A percentile compares a stretch with the other conserved stretches of the same genome.
phyloP scores from a whole-genome alignment of 2,888 invertebrate species.

The Sinhomidia bicolor region DNA sequence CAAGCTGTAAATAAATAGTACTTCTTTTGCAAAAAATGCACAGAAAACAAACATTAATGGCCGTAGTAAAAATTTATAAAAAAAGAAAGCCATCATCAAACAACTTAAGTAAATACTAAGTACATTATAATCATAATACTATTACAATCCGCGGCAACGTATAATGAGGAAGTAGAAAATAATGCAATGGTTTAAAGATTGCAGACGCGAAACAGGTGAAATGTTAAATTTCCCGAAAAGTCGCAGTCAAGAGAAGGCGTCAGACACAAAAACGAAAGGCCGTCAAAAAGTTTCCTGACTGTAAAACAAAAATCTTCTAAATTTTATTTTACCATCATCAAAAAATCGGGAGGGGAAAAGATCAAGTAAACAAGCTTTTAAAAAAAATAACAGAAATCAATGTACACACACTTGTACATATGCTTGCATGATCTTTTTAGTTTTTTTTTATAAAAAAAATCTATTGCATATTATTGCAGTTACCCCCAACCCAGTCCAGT shows the following conservation, averaged over 20 bases:
- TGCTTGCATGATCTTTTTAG: not conserved
- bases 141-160: too few species aligned
- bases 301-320: not conserved
- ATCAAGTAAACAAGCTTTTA: slow-evolving; percentile 20
- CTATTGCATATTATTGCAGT: too few species aligned
- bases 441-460: too few species aligned
- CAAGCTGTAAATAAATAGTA: not conserved
- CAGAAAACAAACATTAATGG: slow-evolving; percentile 13
- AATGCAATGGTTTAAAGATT: not conserved
- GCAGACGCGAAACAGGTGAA: not conserved
- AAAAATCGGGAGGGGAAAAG: not conserved
- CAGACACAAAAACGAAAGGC: not conserved
- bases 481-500: slow-evolving; percentile 14
- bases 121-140: too few species aligned
- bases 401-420: slow-evolving; percentile 20
- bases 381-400: slow-evolving; percentile 29
- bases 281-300: not conserved
- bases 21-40: slow-evolving; percentile 3
- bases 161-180: too few species aligned
- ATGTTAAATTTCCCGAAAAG: not conserved
- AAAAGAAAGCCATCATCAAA: not conserved
- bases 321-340: not conserved
- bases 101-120: not conserved
- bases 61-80: not conserved
- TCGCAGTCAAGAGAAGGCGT: not conserved